Evolutionary conservation across 2,797 vertebrate species (phyloP), one percentile per base, ranked within the genome.

Genomic region (Myripristis jacobus): DNA sequence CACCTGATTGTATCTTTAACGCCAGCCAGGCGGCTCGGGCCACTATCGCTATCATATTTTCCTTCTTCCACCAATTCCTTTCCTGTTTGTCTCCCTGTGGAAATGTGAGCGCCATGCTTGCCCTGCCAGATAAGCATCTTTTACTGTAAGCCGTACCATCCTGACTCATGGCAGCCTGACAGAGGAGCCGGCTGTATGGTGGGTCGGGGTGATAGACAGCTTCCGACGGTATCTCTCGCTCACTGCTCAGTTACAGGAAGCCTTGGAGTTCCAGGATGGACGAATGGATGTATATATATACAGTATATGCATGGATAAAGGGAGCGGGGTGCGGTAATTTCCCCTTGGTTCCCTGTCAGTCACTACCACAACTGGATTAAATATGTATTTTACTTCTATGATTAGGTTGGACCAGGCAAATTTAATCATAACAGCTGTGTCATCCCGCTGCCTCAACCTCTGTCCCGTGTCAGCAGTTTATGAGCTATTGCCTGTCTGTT

Each of bases 71-170:
- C 46, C 65, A 66, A 36, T 24, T 36, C 19, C 31, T 52, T 82
- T 86, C 75, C 76, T 70, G 74, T 77, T 79, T 7, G 60, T 56
- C 75, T 83, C 69, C 72, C 75, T 9, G 63, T 59, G 64, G 80
- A 83, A 79, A 89, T 60, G 34, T 51, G 83, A 90, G 83, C 46
- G 63, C 69, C 73, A 75, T 48, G 55, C 70, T 75, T 58, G 51
- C 69, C 57, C 66, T 60, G 70, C 66, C 70, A 83, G 92, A 93
- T 93, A 89, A 87, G 74, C 59, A 88, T 88, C 86, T 86, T 12
- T 85, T 82, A 79, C 82, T 90, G 89, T 89, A 87, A 92, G 72
- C 83, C 59, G 82, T 73, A 60, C 78, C 79, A 53, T 81, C 80
- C 81, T 81, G 81, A 88, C 59, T 89, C 86, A 81, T 25, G 66